Evolutionary conservation across 2,113 vertebrate species (phyloP), one percentile per base, ranked within the genome.

Genomic region (Columba livia): DNA sequence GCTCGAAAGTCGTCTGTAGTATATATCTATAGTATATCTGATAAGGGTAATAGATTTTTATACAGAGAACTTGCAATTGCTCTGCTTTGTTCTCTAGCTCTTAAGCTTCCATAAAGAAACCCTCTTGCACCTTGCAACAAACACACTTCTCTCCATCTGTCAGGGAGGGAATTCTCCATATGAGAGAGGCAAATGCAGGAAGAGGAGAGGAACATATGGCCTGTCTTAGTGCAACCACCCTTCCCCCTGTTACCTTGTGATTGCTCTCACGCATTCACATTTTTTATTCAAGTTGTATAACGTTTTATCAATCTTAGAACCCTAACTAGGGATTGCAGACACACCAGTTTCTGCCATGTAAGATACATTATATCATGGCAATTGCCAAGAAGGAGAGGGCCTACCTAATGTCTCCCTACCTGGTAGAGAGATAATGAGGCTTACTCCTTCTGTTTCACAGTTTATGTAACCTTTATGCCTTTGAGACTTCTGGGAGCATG

Each of bases 11-110:
- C 38, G 34, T 83, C 54, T 50, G 23, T 75, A 85, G 67, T 38
- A 26, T 28, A 94, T 94, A 34, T 83, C 54, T 50, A 20, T 75
- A 85, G 67, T 38, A 26, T 28, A 94, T 94, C 88, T 85, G 47
- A 70, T 81, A 93, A 91, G 65, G 74, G 73, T 86, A 44, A 60
- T 60, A 77, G 66, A 84, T 93, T 96, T 97, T 95, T 94, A 65
- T 40, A 77, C 18, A 70, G 58, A 79, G 47, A 91, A 79, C 70
- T 88, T 34, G 12, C 83, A 95, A 96, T 85, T 94, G 47, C 51
- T 82, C 12, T 84, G 79, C 72, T 97, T 96, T 92, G 34, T 95
- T 96, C 88, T 83, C 48, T 6, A 34, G 32, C 13, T 79, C 29
- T 94, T 79, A 74, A 75, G 85, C 69, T 86, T 92, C 88, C 65